phyloP scores from a whole-genome alignment of 2,113 vertebrate genomes.

The Dipodomys merriami region DNA sequence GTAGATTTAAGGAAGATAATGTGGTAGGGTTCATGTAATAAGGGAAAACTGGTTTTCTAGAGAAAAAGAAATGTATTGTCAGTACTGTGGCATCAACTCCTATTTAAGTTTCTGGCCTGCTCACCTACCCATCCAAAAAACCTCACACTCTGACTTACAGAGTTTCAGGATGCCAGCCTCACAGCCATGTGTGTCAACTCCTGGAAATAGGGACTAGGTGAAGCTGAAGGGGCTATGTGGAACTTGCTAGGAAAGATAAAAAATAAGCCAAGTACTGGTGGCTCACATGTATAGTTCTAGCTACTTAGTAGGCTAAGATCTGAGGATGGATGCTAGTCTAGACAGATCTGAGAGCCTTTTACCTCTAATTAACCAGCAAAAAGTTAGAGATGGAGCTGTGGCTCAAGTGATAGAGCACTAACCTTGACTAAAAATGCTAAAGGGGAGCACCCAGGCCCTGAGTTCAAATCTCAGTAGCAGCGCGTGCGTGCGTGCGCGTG shows the following conservation, averaged over 20 bases:
- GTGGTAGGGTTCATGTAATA: background rate
- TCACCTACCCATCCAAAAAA: background rate
- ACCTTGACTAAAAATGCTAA: too few species aligned
- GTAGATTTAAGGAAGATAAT: background rate
- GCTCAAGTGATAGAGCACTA: too few species aligned
- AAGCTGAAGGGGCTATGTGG: background rate
- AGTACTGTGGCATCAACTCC: background rate
- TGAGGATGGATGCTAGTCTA: too few species aligned
- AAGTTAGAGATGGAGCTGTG: too few species aligned
- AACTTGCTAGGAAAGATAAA: too few species aligned
- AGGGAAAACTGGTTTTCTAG: slow-evolving; percentile 13
- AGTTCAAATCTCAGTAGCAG: too few species aligned
- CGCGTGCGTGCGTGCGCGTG: fast-evolving
- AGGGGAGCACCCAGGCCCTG: too few species aligned
- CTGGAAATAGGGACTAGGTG: background rate
- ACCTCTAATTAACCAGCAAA: too few species aligned
- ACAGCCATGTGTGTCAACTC: background rate
- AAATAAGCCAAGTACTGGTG: too few species aligned
- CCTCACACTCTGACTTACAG: background rate
- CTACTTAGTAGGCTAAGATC: too few species aligned
- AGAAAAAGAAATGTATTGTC: background rate
- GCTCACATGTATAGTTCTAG: too few species aligned
- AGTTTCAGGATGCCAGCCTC: background rate
- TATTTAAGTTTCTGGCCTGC: background rate
- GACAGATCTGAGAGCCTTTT: too few species aligned